phyloP scores from a whole-genome alignment of 2,113 vertebrate species.

The Istiophorus platypterus region DNA sequence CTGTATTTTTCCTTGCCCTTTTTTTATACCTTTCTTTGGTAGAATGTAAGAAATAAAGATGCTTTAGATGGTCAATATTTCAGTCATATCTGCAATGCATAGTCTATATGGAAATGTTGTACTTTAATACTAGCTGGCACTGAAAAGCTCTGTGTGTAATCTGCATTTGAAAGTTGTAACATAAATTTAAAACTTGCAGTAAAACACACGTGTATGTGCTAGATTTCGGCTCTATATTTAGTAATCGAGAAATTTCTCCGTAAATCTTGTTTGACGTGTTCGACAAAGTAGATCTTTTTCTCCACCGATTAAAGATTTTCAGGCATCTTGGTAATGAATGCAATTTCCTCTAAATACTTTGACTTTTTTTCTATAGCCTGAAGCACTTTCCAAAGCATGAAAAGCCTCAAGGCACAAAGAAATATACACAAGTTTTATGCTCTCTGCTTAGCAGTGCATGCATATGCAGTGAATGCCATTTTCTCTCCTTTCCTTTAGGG shows the following conservation, averaged over 20 bases:
- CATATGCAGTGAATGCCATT: slow-evolving; percentile 73
- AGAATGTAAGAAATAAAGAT: not conserved
- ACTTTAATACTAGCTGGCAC: not conserved
- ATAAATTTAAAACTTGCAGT: not conserved
- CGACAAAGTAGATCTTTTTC: slow-evolving; percentile 62
- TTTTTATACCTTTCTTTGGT: not conserved
- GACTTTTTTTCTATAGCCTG: slow-evolving; percentile 66
- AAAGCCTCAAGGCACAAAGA: slow-evolving; percentile 78
- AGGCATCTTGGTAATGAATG: slow-evolving; percentile 75
- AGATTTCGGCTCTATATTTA: slow-evolving; percentile 42
- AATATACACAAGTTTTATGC: slow-evolving; percentile 68
- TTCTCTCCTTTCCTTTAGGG: slow-evolving; percentile 69
- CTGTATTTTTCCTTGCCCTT: not conserved
- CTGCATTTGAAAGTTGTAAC: not conserved
- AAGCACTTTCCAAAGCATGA: slow-evolving; percentile 73
- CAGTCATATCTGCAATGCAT: not conserved
- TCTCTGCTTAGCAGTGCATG: slow-evolving; percentile 62
- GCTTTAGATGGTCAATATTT: not conserved
- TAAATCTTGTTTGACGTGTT: slow-evolving; percentile 58
- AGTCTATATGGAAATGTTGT: not conserved
- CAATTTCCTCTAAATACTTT: slow-evolving; percentile 74
- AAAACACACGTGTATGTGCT: not conserved
- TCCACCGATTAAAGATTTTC: slow-evolving; percentile 68
- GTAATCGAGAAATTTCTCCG: slow-evolving; percentile 38
- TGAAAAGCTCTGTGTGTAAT: not conserved